phyloP scores from a whole-genome alignment of 1,140 invertebrate genomes.

The Choristoneura fumiferana region DNA sequence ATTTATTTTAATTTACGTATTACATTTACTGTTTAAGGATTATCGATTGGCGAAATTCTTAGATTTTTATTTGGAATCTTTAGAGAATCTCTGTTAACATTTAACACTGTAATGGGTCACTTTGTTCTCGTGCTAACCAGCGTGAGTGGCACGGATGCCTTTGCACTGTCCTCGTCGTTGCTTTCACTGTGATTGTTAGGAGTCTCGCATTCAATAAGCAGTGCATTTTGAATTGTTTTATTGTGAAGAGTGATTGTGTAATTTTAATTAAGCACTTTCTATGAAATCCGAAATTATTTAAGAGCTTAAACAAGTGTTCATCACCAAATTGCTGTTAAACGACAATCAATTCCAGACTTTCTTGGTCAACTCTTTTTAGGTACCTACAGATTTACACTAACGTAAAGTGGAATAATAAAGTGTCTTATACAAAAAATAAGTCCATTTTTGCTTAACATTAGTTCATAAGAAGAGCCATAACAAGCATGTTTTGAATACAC shows the following conservation, averaged over 20 bases:
- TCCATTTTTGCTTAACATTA: constrained; percentile 61
- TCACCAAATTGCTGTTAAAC: neutral
- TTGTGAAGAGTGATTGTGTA: constrained; percentile 28
- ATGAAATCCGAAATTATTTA: constrained; percentile 1
- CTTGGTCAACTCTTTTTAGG: neutral
- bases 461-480: constrained; percentile 53
- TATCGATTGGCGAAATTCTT: constrained; percentile 49
- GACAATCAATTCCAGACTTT: neutral
- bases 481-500: constrained; percentile 54
- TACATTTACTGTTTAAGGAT: constrained; percentile 59
- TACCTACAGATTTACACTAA: constrained; percentile 4
- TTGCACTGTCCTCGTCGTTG: constrained; percentile 49
- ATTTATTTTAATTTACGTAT: constrained; percentile 75
- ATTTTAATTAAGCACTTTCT: constrained; percentile 9
- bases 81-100: constrained; percentile 70
- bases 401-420: constrained; percentile 31
- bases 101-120: constrained; percentile 42
- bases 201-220: constrained; percentile 42
- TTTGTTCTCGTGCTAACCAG: constrained; percentile 37
- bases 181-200: constrained; percentile 65
- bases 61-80: constrained; percentile 71
- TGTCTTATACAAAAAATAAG: constrained; percentile 50
- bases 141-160: constrained; percentile 39
- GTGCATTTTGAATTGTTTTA: constrained; percentile 48
- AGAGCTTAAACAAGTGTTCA: constrained; percentile 14